A percentile compares a stretch with the other conserved stretches of the same genome.
phyloP scores from a whole-genome alignment of 2,797 vertebrate species.

The Smutsia gigantea region DNA sequence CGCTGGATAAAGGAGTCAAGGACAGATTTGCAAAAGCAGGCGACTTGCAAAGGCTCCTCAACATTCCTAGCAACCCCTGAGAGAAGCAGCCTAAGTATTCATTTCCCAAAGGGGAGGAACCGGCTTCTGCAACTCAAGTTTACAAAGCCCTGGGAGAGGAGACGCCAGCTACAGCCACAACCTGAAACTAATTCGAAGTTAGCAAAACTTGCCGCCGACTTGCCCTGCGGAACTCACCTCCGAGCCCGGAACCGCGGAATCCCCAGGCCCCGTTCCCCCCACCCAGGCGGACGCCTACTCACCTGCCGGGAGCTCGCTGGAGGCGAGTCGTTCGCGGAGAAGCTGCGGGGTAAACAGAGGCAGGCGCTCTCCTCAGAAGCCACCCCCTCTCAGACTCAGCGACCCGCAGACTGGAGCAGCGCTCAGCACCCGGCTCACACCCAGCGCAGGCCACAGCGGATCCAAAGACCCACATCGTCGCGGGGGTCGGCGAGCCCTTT shows the following conservation, averaged over 20 bases:
- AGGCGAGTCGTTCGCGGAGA: neutral
- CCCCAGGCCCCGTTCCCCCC: neutral
- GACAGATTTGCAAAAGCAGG: neutral
- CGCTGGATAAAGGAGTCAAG: constrained; percentile 30
- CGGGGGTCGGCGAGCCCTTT: neutral
- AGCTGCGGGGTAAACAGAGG: neutral
- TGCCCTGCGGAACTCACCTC: neutral
- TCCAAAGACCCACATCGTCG: neutral
- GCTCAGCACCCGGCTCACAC: neutral
- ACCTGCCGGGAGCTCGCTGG: constrained; percentile 45
- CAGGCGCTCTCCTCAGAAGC: neutral
- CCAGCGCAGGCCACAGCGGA: neutral
- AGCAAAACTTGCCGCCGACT: neutral
- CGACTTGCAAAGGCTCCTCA: neutral
- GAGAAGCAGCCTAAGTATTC: neutral
- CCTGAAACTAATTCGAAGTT: constrained; percentile 17
- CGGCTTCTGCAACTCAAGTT: neutral
- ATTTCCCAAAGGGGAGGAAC: neutral
- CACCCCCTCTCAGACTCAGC: neutral
- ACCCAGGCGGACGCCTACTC: neutral
- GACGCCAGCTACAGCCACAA: neutral
- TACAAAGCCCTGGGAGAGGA: neutral
- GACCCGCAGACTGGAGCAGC: neutral
- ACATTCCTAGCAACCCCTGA: neutral
- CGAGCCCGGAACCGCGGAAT: no score